A percentile compares a stretch with the other conserved stretches of the same genome.
Evolutionary conservation across 2,113 vertebrate genomes (phyloP).

Genomic region (Cervus canadensis): DNA sequence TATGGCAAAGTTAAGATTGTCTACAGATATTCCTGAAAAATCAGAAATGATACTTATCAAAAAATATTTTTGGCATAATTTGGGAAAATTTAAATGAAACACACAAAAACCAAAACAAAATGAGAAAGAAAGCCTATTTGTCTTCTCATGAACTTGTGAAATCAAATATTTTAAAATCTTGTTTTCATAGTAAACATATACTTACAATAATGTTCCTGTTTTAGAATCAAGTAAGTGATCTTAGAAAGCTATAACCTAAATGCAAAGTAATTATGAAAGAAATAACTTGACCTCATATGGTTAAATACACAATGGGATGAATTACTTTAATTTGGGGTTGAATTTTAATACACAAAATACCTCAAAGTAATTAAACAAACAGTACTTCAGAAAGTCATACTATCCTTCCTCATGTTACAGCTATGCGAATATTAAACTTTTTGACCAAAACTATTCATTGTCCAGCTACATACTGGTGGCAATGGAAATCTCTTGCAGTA

Average conservation of each 20-base stretch:
- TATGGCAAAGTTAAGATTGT: not conserved
- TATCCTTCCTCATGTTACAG: not conserved
- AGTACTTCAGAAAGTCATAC: constrained; percentile 29
- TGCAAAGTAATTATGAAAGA: constrained; percentile 43
- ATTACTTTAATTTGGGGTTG: constrained; percentile 55
- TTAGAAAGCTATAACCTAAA: constrained; percentile 39
- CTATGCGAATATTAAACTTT: constrained; percentile 70
- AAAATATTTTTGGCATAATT: not conserved
- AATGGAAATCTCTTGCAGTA: constrained; percentile 46
- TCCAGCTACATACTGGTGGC: constrained; percentile 48
- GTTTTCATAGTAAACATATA: constrained; percentile 33
- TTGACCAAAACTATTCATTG: constrained; percentile 58
- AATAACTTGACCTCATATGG: not conserved
- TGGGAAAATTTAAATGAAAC: not conserved
- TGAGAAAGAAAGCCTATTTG: not conserved
- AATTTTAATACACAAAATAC: constrained; percentile 49
- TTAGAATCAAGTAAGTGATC: constrained; percentile 26
- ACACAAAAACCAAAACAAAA: not conserved
- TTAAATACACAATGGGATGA: constrained; percentile 10
- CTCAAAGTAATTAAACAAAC: constrained; percentile 67
- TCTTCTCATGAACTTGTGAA: constrained; percentile 10
- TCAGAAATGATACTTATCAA: not conserved
- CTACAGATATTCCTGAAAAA: not conserved
- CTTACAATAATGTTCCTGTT: constrained; percentile 1
- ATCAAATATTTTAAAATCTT: constrained; percentile 42